Conservation (phyloP, 2,888 invertebrate species). For the Drosophila stalkeri region DNA sequence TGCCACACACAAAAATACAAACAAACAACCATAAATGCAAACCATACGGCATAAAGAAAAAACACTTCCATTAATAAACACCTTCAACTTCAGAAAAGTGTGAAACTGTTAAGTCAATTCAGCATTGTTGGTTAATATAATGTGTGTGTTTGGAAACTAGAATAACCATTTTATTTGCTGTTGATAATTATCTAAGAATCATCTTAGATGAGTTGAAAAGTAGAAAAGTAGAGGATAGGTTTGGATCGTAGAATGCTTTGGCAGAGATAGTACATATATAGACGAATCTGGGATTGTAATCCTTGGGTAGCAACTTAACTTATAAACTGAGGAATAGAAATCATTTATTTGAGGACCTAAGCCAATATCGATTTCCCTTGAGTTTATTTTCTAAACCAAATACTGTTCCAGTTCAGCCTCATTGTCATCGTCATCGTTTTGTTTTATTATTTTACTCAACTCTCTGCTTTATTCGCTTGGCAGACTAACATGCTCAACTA, state of each 20-base stretch:
- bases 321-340: not conserved
- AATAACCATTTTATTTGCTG: no score
- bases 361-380: no score
- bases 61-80: conserved; percentile 62
- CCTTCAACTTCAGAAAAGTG: conserved; percentile 30
- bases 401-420: not conserved
- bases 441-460: not conserved
- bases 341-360: not conserved
- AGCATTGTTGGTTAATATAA: conserved; percentile 3
- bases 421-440: not conserved
- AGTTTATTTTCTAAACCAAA: no score
- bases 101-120: not conserved
- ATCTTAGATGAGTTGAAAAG: not conserved
- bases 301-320: not conserved
- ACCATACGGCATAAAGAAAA: conserved; percentile 33
- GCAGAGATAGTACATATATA: not conserved
- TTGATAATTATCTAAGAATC: not conserved
- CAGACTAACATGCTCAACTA: not conserved
- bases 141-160: no score
- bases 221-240: not conserved
- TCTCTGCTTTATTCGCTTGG: not conserved
- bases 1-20: conserved; percentile 23
- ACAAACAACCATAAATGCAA: conserved; percentile 18
- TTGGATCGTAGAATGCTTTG: not conserved
- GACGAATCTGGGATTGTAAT: not conserved